Conservation (phyloP, 2,113 vertebrate genomes). For the Lasiurus borealis region DNA sequence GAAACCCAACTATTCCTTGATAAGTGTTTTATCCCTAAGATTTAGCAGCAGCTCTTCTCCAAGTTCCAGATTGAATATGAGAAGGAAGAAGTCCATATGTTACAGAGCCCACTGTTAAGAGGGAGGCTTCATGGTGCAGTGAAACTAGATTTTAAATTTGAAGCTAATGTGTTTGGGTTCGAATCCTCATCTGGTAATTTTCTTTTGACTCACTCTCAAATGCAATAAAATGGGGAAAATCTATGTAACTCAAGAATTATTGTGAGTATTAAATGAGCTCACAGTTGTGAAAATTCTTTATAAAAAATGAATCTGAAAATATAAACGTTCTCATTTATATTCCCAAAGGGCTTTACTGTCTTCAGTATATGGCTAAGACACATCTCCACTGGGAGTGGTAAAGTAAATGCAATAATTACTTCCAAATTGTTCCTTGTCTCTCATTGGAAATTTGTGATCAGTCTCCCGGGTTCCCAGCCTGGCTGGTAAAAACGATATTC, state of each 20-base stretch:
- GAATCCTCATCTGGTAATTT: background rate
- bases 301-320: background rate
- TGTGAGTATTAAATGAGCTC: background rate
- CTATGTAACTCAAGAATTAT: background rate
- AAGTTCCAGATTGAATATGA: background rate
- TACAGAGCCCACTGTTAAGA: background rate
- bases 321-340: slow-evolving; percentile 9
- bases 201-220: background rate
- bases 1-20: background rate
- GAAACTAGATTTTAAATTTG: background rate
- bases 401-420: slow-evolving; percentile 30
- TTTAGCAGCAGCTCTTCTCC: background rate
- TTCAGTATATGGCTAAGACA: slow-evolving; percentile 1
- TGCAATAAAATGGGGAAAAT: background rate
- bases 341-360: background rate
- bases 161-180: background rate
- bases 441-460: background rate
- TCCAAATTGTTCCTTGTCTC: background rate
- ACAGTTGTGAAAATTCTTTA: background rate
- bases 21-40: background rate
- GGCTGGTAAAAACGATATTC: background rate
- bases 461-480: background rate
- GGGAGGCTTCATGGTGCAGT: background rate
- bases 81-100: background rate
- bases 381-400: background rate